Percentiles rank a stretch among this genome's conserved stretches.
Evolutionary conservation across 2,888 invertebrate species (phyloP).

Genomic region (Leptinotarsa rubiginosa): DNA sequence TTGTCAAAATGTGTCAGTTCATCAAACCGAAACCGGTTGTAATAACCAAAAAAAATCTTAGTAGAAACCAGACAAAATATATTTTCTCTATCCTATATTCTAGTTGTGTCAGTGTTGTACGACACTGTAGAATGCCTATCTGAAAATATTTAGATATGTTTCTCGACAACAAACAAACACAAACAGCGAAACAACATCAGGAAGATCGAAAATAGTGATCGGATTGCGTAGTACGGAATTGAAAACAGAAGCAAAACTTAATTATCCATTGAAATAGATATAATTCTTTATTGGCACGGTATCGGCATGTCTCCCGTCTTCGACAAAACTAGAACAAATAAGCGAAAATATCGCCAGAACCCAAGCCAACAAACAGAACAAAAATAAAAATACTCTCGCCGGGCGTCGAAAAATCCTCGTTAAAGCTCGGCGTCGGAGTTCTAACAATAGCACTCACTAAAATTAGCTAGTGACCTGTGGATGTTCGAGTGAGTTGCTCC

Average conservation of each 20-base stretch:
- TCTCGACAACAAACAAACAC: neutral
- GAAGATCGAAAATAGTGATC: slow-evolving; percentile 5
- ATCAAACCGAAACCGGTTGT: no score
- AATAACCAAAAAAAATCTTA: no score
- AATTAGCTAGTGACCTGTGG: slow-evolving; percentile 62
- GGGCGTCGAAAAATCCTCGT: slow-evolving; percentile 55
- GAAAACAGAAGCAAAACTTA: slow-evolving; percentile 14
- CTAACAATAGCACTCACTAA: slow-evolving; percentile 62
- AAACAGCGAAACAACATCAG: slow-evolving; percentile 1
- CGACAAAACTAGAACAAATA: slow-evolving; percentile 13
- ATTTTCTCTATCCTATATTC: no score
- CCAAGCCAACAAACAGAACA: slow-evolving; percentile 44
- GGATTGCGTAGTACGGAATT: neutral
- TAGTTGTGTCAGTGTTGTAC: neutral
- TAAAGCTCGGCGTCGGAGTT: slow-evolving; percentile 42
- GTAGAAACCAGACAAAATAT: no score
- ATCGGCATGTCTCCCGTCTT: neutral
- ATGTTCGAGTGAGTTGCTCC: slow-evolving; percentile 52
- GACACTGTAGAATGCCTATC: neutral
- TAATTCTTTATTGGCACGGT: slow-evolving; percentile 15
- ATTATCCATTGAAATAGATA: slow-evolving; percentile 10
- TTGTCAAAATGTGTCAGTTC: no score
- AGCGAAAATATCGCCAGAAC: slow-evolving; percentile 32
- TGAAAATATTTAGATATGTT: neutral
- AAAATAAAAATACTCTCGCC: slow-evolving; percentile 50